A percentile compares a stretch with the other conserved stretches of the same genome.
These are phyloP conservation scores for Battus philenor DNA, from an alignment of 1,140 invertebrate genomes.

Conservation along the genomic window DNA sequence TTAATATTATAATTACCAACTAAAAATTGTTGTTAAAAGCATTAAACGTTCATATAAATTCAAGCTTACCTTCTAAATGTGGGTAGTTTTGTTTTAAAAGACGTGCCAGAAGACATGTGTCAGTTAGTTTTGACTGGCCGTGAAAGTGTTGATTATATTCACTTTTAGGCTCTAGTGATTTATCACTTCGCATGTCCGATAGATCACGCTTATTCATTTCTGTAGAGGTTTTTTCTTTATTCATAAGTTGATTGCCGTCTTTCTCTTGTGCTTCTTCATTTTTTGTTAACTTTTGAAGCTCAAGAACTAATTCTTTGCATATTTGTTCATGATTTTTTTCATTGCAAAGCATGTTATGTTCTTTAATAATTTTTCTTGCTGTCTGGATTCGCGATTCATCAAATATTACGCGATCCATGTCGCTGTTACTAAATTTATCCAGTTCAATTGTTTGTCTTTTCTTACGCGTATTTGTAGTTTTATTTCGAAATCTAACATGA, in stretches of 20 bases:
- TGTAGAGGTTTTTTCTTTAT: constrained; percentile 15
- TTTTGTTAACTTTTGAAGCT: constrained; percentile 35
- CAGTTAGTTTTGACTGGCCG: constrained; percentile 22
- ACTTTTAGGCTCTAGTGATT: background rate
- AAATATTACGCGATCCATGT: constrained; percentile 20
- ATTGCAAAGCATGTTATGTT: constrained; percentile 44
- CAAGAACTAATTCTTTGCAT: constrained; percentile 46
- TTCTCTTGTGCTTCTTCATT: constrained; percentile 17
- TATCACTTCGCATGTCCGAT: background rate
- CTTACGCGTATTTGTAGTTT: constrained; percentile 28
- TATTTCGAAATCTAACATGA: constrained; percentile 32
- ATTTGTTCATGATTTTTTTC: constrained; percentile 32
- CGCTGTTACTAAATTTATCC: constrained; percentile 1
- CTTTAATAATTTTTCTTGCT: constrained; percentile 42
- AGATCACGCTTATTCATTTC: constrained; percentile 33
- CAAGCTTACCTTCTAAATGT: constrained; percentile 31
- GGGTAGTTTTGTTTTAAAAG: constrained; percentile 40
- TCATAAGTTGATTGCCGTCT: constrained; percentile 12
- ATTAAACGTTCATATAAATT: background rate
- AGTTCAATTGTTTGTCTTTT: constrained; percentile 25
- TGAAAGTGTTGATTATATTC: too few relatives aligned
- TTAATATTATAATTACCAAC: too few relatives aligned
- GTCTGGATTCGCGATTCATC: constrained; percentile 38
- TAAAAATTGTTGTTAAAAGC: too few relatives aligned
- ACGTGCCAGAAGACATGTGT: constrained; percentile 38